phyloP scores from a whole-genome alignment of 92 coral and sea anemone species.

The Paragorgia papillata region DNA sequence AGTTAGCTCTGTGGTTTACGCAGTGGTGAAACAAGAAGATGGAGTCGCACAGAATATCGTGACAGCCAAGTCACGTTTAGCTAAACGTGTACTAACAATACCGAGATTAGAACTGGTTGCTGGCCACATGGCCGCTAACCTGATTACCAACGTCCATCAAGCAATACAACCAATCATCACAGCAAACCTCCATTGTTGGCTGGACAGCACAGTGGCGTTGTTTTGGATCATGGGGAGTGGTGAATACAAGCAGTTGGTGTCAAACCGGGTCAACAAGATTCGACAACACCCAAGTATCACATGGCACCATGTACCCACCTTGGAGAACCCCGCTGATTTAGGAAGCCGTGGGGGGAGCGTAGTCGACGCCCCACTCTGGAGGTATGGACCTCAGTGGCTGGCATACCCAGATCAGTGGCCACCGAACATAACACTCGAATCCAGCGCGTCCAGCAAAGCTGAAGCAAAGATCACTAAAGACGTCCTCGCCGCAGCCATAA shows the following conservation, averaged over 20 bases:
- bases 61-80: conserved; percentile 50
- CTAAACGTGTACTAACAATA: conserved; percentile 36
- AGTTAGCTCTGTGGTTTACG: conserved; percentile 57
- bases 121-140: conserved; percentile 56
- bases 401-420: neutral
- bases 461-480: neutral
- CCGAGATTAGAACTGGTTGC: conserved; percentile 43
- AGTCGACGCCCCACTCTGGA: neutral
- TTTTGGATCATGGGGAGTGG: conserved; percentile 51
- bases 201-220: conserved; percentile 54
- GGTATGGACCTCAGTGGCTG: neutral
- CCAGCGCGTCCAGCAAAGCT: neutral
- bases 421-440: neutral
- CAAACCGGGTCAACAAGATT: conserved; percentile 46
- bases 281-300: conserved; percentile 26
- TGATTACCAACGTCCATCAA: conserved; percentile 32
- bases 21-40: conserved; percentile 48
- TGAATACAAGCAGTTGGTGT: conserved; percentile 46
- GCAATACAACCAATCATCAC: conserved; percentile 4
- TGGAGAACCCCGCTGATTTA: conserved; percentile 52
- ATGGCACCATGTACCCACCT: conserved; percentile 51
- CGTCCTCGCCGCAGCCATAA: too few relatives aligned
- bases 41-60: conserved; percentile 53
- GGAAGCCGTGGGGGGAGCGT: conserved; percentile 44
- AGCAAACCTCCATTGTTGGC: conserved; percentile 18